A percentile compares a stretch with the other conserved stretches of the same genome.
Conservation (phyloP, 2,888 invertebrate species). For the Tortrix viridana region DNA sequence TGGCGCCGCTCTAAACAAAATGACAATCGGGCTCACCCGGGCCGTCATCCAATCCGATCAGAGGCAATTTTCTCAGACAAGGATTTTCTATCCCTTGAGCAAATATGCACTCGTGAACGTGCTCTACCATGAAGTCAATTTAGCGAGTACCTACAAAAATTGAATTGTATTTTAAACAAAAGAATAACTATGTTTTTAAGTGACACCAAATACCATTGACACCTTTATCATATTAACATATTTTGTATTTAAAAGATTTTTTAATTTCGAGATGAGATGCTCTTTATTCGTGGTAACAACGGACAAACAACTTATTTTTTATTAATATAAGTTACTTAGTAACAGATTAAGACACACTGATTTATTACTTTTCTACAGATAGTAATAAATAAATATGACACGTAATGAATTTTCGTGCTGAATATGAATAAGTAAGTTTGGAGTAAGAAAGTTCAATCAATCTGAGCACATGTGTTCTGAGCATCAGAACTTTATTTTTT, state of each 20-base stretch:
- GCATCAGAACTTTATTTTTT: slow-evolving; percentile 50
- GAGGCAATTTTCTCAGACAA: slow-evolving; percentile 68
- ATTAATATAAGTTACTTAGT: too few species aligned
- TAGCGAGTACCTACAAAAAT: slow-evolving; percentile 67
- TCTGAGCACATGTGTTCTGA: slow-evolving; percentile 45
- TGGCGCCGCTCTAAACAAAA: slow-evolving; percentile 54
- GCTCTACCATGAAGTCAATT: slow-evolving; percentile 62
- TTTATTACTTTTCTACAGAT: slow-evolving; percentile 19
- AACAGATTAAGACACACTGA: too few species aligned
- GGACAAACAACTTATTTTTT: too few species aligned
- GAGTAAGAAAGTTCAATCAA: slow-evolving; percentile 41
- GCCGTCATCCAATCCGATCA: slow-evolving; percentile 62
- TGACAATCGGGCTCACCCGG: slow-evolving; percentile 56
- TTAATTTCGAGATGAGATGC: too few species aligned
- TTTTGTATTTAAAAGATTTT: too few species aligned
- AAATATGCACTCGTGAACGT: slow-evolving; percentile 70
- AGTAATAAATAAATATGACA: slow-evolving; percentile 30
- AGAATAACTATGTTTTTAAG: slow-evolving; percentile 14
- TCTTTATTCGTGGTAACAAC: too few species aligned
- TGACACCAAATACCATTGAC: too few species aligned
- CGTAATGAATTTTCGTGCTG: slow-evolving; percentile 27
- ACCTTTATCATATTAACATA: neutral
- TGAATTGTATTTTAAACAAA: slow-evolving; percentile 62
- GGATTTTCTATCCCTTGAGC: slow-evolving; percentile 70
- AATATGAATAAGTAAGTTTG: slow-evolving; percentile 49